A percentile compares a stretch with the other conserved stretches of the same genome.
Evolutionary conservation across 2,888 invertebrate species (phyloP).

Genomic region (Agelastica alni): DNA sequence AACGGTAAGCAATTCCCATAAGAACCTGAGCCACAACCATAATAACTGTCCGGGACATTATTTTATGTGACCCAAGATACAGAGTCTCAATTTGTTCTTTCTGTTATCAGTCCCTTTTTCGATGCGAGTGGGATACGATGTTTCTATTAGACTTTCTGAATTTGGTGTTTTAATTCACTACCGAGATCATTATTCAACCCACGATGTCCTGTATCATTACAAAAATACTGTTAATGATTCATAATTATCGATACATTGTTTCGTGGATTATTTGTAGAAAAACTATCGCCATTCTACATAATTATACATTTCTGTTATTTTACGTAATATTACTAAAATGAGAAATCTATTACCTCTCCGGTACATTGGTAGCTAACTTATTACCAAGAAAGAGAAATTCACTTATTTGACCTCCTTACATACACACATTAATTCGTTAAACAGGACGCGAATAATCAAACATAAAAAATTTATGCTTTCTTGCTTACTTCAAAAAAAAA

Average conservation of each 20-base stretch:
- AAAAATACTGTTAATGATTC: too few species aligned
- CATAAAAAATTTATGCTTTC: too few species aligned
- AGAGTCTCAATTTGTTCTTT: slow-evolving; percentile 38
- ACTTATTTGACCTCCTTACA: slow-evolving; percentile 21
- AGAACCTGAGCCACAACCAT: slow-evolving; percentile 29
- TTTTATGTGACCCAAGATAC: slow-evolving; percentile 35
- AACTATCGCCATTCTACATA: too few species aligned
- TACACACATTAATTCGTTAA: slow-evolving; percentile 16
- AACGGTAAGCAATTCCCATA: slow-evolving; percentile 20
- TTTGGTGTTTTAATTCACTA: slow-evolving; percentile 10
- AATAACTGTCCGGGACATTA: slow-evolving; percentile 39
- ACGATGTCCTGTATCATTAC: too few species aligned
- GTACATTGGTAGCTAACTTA: neutral
- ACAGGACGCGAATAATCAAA: slow-evolving; percentile 7
- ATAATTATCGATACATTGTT: too few species aligned
- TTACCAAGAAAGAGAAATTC: slow-evolving; percentile 29
- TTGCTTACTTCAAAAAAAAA: too few species aligned
- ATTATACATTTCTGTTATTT: neutral
- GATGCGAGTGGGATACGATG: slow-evolving; percentile 23
- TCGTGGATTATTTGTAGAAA: too few species aligned
- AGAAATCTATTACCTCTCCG: slow-evolving; percentile 1
- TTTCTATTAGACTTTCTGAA: slow-evolving; percentile 17
- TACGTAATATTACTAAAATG: neutral
- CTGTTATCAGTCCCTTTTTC: slow-evolving; percentile 35
- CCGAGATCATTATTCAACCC: too few species aligned